Evolutionary conservation across 2,113 vertebrate genomes (phyloP).

Genomic region (Misgurnus mizolepis): DNA sequence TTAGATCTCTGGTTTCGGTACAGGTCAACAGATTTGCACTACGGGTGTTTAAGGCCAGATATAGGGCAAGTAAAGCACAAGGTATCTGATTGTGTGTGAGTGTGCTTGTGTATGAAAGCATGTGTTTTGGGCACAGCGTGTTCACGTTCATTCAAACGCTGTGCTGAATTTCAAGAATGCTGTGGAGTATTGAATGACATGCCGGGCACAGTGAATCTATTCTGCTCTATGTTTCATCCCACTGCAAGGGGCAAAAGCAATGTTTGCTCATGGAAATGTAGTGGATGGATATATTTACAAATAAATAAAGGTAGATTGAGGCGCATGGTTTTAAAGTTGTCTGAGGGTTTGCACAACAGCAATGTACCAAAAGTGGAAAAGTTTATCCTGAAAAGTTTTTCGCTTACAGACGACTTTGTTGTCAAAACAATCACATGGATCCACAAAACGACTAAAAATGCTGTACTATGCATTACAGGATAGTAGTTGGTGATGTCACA

Average conservation of each 20-base stretch:
- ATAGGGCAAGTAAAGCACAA: constrained; percentile 23
- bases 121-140: constrained; percentile 43
- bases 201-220: not conserved
- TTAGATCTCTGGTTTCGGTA: constrained; percentile 30
- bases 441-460: too few species aligned
- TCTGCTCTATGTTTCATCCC: not conserved
- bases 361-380: too few species aligned
- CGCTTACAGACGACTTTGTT: too few species aligned
- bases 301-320: not conserved
- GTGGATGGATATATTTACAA: not conserved
- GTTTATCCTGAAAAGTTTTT: too few species aligned
- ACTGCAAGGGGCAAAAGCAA: not conserved
- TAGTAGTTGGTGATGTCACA: too few species aligned
- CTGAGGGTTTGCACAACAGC: too few species aligned
- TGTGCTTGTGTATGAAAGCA: constrained; percentile 14
- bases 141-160: constrained; percentile 45
- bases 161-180: constrained; percentile 19
- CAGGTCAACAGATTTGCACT: constrained; percentile 20
- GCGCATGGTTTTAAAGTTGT: not conserved
- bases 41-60: constrained; percentile 5
- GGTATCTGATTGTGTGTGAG: constrained; percentile 26
- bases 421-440: too few species aligned
- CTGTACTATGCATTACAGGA: too few species aligned
- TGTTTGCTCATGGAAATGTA: constrained; percentile 29
- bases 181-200: constrained; percentile 5